Base-by-base conservation (phyloP, 2,888 invertebrate species). In the Watsonalla cultraria region DNA sequence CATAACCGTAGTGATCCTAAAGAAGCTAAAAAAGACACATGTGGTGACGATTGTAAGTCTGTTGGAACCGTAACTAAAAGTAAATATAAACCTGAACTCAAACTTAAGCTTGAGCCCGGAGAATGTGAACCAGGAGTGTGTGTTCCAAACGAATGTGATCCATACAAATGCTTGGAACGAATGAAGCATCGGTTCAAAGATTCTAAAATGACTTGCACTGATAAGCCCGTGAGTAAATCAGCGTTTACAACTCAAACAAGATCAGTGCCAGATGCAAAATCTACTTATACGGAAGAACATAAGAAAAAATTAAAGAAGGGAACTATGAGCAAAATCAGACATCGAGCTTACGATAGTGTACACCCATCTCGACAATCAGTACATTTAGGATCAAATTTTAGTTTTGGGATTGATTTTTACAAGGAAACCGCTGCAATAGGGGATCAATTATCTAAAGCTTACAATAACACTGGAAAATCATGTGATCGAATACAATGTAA, bases 71-170 rank as follows among this genome's bases (percentile, higher is more conserved):
- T 11, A 7, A 48, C 48, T 14, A 13, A 37, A 11, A 0, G 13
- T 8, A 48, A 47, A 24, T 24, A 8, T 24, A 24, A 47, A 11
- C 9, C 11, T 8, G 11, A 37, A 2, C 48, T 35, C 7, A 5
- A 5, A 47, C 9, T 15, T 14, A 37, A 14, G 13, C 48, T 48
- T 37, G 13, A 37, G 37, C 14, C 35, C 7, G 48, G 48, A 47
- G 57, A 57, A 54, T 62, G 63, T 54, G 57, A 60, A 34, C 59
- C 62, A 11, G 56, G 55, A 37, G 42, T 60, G 13, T 64, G 65
- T 55, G 46, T 58, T 14, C 62, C 66, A 33, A 56, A 56, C 24
- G 51, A 60, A 51, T 62, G 64, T 51, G 54, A 65, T 56, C 60
- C 66, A 35, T 53, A 59, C 47, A 39, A 55, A 34, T 62, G 64